A percentile compares a stretch with the other conserved stretches of the same genome.
These are phyloP conservation scores for Ictidomys tridecemlineatus DNA, from an alignment of 2,113 vertebrate genomes.

Conservation along the genomic window DNA sequence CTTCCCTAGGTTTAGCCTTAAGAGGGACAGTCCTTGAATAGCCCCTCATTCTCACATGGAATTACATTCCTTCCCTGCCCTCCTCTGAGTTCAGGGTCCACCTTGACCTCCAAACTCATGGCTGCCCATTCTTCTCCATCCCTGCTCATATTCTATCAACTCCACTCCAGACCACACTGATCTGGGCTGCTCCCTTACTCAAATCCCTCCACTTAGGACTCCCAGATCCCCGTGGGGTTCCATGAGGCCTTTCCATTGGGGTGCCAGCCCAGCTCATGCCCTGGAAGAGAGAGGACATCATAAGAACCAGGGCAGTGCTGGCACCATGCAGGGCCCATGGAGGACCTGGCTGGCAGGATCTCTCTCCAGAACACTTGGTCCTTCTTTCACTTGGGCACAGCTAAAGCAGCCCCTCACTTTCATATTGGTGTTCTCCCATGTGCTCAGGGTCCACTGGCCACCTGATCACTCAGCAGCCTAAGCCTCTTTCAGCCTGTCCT, in stretches of 20 bases:
- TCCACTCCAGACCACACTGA: neutral
- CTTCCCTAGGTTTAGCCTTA: no score
- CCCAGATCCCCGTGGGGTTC: neutral
- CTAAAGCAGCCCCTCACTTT: no score
- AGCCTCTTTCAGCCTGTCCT: neutral
- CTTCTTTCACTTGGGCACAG: no score
- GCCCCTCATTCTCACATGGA: neutral
- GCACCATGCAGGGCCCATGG: no score
- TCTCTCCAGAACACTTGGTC: no score
- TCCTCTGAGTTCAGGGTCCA: neutral
- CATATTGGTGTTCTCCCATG: accelerated
- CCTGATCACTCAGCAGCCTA: no score
- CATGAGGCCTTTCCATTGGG: neutral
- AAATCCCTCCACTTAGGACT: neutral
- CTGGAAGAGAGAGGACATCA: no score
- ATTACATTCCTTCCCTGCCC: neutral
- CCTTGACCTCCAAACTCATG: neutral
- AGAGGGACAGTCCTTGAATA: neutral
- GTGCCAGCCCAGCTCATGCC: no score
- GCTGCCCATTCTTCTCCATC: neutral
- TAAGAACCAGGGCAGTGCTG: no score
- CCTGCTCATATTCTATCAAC: accelerated
- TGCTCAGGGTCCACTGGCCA: no score
- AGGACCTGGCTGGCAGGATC: no score
- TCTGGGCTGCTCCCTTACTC: neutral